Evolutionary conservation across 2,888 invertebrate species (phyloP).

Genomic region (Calephelis perditalis): DNA sequence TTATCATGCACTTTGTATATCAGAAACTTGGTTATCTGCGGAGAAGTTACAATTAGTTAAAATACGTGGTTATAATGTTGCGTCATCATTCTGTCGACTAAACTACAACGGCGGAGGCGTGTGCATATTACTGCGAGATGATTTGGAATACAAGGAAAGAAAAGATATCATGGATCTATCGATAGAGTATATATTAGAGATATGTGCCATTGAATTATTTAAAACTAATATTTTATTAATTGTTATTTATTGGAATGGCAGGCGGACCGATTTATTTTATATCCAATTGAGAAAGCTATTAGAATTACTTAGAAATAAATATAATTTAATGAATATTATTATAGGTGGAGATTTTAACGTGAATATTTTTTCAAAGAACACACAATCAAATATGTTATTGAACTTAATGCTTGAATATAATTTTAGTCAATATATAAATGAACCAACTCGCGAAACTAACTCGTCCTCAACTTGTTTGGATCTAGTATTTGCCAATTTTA

Average conservation of each 20-base stretch:
- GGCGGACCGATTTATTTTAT: too few relatives aligned
- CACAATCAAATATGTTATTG: too few relatives aligned
- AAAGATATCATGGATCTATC: slow-evolving; percentile 22
- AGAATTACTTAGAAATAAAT: too few relatives aligned
- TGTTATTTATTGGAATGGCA: slow-evolving; percentile 25
- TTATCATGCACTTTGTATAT: slow-evolving; percentile 21
- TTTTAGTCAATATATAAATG: too few relatives aligned
- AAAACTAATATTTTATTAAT: slow-evolving; percentile 23
- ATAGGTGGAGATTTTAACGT: too few relatives aligned
- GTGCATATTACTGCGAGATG: slow-evolving; percentile 21
- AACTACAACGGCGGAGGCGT: slow-evolving; percentile 26
- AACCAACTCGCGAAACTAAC: too few relatives aligned
- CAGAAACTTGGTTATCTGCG: slow-evolving; percentile 23
- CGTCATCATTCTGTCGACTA: slow-evolving; percentile 20
- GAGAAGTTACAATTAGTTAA: slow-evolving; percentile 18
- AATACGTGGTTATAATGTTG: slow-evolving; percentile 18
- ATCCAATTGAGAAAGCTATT: too few relatives aligned
- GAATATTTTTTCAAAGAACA: too few relatives aligned
- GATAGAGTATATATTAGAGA: slow-evolving; percentile 28
- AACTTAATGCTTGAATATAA: too few relatives aligned
- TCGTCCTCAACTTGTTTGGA: too few relatives aligned
- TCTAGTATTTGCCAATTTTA: too few relatives aligned
- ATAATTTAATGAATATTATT: too few relatives aligned
- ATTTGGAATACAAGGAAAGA: slow-evolving; percentile 20
- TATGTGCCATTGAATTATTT: slow-evolving; percentile 24